Base-by-base conservation (phyloP, 2,113 vertebrate species). In the Lagenorhynchus albirostris region DNA sequence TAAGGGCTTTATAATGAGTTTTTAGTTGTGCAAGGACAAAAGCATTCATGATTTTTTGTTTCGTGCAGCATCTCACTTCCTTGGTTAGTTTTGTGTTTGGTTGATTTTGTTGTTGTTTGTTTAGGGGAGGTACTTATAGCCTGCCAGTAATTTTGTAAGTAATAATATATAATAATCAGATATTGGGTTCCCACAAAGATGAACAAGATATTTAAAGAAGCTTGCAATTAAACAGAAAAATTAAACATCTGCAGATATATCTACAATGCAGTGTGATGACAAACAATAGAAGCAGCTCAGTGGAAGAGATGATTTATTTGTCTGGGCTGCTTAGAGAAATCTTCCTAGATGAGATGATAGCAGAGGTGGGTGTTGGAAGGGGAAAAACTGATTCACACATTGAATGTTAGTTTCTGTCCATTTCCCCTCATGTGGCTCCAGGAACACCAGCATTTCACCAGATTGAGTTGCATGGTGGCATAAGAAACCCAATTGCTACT, bases 401-500 rank as follows among this genome's bases (percentile, higher is more conserved):
- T 14, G 47, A 70, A 3, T 8, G 9, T 79, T 50, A 10, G 29
- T 70, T 65, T 80, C 73, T 9, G 63, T 81, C 44, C 5, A 1
- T 44, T 25, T 82, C 50, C 60, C 11, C 15, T 25, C 3, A 2
- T 2, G 0, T 0, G 21, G 74, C 68, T 70, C 47, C 7, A 55
- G 71, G 23, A 74, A 76, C 1, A 1, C 15, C 8, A 31, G 50
- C 6, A 0, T 65, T 36, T 63, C 20, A 8, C 44, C 70, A 62
- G 18, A 3, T 1, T 0, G 60, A 71, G 67, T 44, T 10, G 2
- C 6, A 26, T 1, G 0, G 0, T 4, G 5, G 10, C 10, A 2
- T 0, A 47, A 96, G 80, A 84, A 80, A 53, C 18, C 15, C 50
- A 58, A 1, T 4, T 23, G 4, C 41, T 29, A 0, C 14, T 14